Base-by-base conservation (phyloP, 2,113 vertebrate genomes). In the Dermatemys mawii region DNA sequence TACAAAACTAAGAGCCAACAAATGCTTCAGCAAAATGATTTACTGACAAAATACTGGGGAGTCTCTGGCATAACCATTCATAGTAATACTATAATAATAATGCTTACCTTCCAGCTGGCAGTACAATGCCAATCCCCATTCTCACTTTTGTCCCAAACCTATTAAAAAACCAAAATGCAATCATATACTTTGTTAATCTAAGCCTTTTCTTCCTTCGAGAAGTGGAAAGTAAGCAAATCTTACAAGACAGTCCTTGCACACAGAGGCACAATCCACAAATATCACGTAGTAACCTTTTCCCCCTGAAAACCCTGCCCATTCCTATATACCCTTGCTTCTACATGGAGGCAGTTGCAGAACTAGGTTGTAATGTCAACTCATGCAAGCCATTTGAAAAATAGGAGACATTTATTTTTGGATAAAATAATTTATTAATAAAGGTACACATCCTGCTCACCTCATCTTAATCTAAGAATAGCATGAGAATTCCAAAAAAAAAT, bases 111-210 rank as follows among this genome's bases (percentile, higher is more conserved):
- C 99, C 99, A 99, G 96, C 99, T 99, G 51, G 99, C 99, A 13
- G 99, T 99, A 96, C 99, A 99, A 87, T 99, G 98, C 99, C 99
- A 99, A 89, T 99, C 99, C 38, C 99, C 99, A 84, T 98, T 99
- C 96, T 99, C 99, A 93, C 98, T 99, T 98, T 99, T 99, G 96
- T 99, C 99, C 99, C 99, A 99, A 86, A 99, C 99, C 99, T 99
- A 38, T 60, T 84, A 88, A 89, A 86, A 96, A 95, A 97, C 24
- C 35, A 94, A 93, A 96, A 92, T 8, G 87, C n/a, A 84, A 32
- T 83, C 12, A 87, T 3, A 54, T 29, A 82, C 24, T 46, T n/a
- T 26, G 60, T 8, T 70, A 5, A 49, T 67, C 21, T 38, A 79
- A 41, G 19, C 22, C 6, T 21, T 63, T 87, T 14, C 78, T 21